These are phyloP conservation scores for Parthenolecanium corni DNA, from an alignment of 2,888 invertebrate species.

Conservation along the genomic window DNA sequence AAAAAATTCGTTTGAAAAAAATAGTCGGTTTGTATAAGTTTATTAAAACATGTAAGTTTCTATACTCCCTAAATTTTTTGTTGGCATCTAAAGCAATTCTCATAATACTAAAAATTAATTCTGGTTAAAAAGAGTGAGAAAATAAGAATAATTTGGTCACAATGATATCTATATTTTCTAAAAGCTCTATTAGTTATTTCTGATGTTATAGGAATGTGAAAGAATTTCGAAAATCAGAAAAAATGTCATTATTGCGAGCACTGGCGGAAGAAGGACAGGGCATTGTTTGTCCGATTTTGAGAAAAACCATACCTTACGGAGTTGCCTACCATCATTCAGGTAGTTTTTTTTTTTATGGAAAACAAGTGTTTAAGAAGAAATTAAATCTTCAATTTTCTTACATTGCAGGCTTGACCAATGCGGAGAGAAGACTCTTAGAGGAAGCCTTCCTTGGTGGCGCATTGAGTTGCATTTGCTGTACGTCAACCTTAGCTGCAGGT, in stretches of 20 bases:
- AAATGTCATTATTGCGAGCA: conserved; percentile 48
- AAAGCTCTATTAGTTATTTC: too few species aligned
- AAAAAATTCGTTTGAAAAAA: too few species aligned
- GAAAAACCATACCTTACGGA: conserved; percentile 60
- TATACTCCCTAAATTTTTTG: too few species aligned
- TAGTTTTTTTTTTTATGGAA: conserved; percentile 14
- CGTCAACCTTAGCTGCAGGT: conserved; percentile 94
- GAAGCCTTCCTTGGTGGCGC: conserved; percentile 69
- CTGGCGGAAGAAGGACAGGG: conserved; percentile 55
- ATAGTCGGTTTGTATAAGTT: too few species aligned
- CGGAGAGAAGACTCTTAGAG: conserved; percentile 75
- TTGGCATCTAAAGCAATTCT: too few species aligned
- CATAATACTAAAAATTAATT: too few species aligned
- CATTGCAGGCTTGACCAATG: conserved; percentile 56
- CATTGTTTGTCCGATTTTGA: conserved; percentile 53
- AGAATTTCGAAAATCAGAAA: conserved; percentile 44
- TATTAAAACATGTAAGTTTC: too few species aligned
- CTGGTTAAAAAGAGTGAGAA: too few species aligned
- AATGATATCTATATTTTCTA: too few species aligned
- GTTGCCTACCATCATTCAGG: conserved; percentile 88
- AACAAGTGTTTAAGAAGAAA: not conserved
- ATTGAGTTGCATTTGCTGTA: conserved; percentile 83
- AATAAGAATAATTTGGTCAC: too few species aligned
- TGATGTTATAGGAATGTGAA: conserved; percentile 7
- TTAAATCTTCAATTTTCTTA: not conserved